Conservation (phyloP, 2,797 vertebrate species). For the Mormyrus hasselquistii region DNA sequence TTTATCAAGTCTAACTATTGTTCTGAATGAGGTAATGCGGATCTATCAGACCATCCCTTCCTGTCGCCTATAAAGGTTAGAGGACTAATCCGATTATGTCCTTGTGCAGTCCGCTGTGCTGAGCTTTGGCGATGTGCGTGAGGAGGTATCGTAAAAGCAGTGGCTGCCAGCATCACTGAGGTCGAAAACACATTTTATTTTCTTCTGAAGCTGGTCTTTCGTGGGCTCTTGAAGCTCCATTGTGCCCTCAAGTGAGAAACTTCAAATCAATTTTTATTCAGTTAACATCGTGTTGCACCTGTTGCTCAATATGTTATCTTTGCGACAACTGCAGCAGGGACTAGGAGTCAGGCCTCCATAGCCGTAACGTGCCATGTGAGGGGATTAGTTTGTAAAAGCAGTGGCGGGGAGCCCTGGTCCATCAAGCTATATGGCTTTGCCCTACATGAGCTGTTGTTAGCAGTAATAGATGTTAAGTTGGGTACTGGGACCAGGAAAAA, state of each 20-base stretch:
- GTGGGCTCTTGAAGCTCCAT: background rate
- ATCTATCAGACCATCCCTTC: background rate
- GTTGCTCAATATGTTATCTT: background rate
- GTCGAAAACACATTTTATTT: background rate
- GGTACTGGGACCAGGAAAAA: background rate
- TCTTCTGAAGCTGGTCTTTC: background rate
- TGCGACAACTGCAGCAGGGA: background rate
- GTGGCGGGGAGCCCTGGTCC: background rate
- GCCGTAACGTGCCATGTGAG: background rate
- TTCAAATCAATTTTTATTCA: background rate
- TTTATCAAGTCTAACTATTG: background rate
- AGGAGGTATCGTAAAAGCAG: background rate
- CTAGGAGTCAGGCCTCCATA: background rate
- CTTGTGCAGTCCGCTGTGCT: background rate
- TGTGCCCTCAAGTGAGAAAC: background rate
- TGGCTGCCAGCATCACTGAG: background rate
- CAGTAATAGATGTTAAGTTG: background rate
- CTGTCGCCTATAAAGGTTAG: background rate
- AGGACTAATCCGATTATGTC: background rate
- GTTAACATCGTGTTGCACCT: background rate
- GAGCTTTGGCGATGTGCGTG: background rate
- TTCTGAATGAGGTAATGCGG: background rate
- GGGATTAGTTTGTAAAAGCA: background rate
- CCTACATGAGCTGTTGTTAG: background rate
- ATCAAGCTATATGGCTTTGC: background rate